Conservation (phyloP, 2,888 invertebrate genomes). For the Scaptomyza caliginosa region DNA sequence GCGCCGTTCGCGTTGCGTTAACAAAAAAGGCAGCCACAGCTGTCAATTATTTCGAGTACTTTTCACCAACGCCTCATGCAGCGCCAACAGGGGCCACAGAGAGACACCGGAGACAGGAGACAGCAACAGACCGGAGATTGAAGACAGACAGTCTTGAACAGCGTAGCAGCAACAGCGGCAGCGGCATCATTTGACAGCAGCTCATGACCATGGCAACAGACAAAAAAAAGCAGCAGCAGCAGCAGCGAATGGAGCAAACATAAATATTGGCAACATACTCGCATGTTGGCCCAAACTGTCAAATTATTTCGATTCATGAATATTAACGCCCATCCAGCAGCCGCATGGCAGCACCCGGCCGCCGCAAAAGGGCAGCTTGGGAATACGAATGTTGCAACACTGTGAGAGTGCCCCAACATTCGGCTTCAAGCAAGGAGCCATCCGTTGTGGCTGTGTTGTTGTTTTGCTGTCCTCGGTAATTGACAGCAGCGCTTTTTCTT, state of each 20-base stretch:
- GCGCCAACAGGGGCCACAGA: conserved; percentile 35
- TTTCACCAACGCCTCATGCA: conserved; percentile 81
- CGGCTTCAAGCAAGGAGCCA: conserved; percentile 48
- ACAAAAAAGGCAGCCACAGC: conserved; percentile 80
- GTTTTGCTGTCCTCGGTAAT: conserved; percentile 67
- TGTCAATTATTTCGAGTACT: conserved; percentile 81
- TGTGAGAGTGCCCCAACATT: background rate
- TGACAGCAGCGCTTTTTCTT: conserved; percentile 71
- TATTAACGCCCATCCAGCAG: conserved; percentile 74
- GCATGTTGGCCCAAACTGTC: conserved; percentile 80
- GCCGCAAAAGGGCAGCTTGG: conserved; percentile 36
- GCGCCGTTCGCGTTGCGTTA: conserved; percentile 55
- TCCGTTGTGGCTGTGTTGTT: conserved; percentile 37
- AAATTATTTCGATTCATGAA: conserved; percentile 80
- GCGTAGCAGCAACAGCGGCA: conserved; percentile 4
- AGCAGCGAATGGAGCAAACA: conserved; percentile 48
- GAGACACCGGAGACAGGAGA: conserved; percentile 22
- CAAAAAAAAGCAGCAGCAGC: conserved; percentile 7
- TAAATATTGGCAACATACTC: conserved; percentile 77
- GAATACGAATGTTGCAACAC: conserved; percentile 29
- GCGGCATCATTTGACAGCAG: conserved; percentile 55
- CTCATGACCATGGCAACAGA: conserved; percentile 44
- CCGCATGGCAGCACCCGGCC: conserved; percentile 25
- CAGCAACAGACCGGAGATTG: conserved; percentile 28
- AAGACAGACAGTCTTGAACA: conserved; percentile 21